These are phyloP conservation scores for Argentina silus DNA, from an alignment of 2,797 vertebrate species.

Conservation along the genomic window DNA sequence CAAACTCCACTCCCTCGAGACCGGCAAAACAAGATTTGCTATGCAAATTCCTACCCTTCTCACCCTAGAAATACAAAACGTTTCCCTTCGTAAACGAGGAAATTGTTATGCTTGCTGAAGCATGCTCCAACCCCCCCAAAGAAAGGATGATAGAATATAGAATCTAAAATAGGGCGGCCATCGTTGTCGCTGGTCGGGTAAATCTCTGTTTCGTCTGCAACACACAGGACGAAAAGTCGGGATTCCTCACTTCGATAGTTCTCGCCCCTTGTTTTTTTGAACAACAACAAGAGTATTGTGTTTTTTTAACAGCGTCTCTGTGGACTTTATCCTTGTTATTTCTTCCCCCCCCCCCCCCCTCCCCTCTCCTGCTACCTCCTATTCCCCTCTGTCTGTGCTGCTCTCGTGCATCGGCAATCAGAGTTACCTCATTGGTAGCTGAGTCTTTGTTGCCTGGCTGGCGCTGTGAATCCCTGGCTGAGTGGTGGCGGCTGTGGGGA, in stretches of 20 bases:
- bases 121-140: constrained; percentile 48
- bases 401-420: constrained; percentile 76
- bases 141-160: constrained; percentile 49
- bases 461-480: constrained; percentile 52
- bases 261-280: constrained; percentile 58
- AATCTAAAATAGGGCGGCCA: constrained; percentile 41
- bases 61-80: constrained; percentile 55
- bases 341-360: constrained; percentile 54
- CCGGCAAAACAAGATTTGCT: constrained; percentile 62
- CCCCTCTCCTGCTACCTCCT: constrained; percentile 57
- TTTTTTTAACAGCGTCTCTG: constrained; percentile 74
- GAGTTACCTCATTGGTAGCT: constrained; percentile 68
- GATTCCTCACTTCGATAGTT: constrained; percentile 69
- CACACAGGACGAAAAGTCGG: constrained; percentile 25
- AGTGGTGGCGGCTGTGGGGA: constrained; percentile 43
- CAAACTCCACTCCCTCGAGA: constrained; percentile 64
- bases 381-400: constrained; percentile 65
- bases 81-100: constrained; percentile 54
- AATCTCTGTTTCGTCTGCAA: constrained; percentile 54
- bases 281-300: constrained; percentile 70
- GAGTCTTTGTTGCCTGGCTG: constrained; percentile 63
- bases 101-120: constrained; percentile 63
- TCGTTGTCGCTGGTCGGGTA: no score
- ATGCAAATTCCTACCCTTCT: constrained; percentile 64
- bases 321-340: constrained; percentile 75